Evolutionary conservation across 2,797 vertebrate genomes (phyloP).

Genomic region (Neosalanx taihuensis): DNA sequence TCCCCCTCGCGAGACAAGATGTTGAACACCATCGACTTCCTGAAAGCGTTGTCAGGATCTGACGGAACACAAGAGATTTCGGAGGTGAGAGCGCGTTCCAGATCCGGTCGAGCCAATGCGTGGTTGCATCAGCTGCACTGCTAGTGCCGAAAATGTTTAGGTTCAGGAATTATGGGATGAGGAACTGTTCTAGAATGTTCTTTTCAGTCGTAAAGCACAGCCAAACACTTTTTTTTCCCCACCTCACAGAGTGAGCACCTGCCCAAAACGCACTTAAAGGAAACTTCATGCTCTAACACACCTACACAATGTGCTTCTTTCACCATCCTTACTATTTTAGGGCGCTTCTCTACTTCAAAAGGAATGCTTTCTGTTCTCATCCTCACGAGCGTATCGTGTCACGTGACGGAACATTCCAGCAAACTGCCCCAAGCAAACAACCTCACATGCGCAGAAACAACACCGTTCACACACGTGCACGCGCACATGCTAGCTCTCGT

Average conservation of each 20-base stretch:
- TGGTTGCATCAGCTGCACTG: no score
- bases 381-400: not conserved
- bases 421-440: not conserved
- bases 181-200: not conserved
- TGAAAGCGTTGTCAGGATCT: constrained; percentile 89
- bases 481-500: not conserved
- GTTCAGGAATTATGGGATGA: not conserved
- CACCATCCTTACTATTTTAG: no score
- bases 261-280: constrained; percentile 40
- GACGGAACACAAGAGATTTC: constrained; percentile 45
- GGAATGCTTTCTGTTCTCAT: not conserved
- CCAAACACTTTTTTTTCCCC: constrained; percentile 22
- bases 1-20: constrained; percentile 78
- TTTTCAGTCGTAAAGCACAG: constrained; percentile 24
- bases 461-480: constrained; percentile 4
- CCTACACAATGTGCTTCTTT: constrained; percentile 38
- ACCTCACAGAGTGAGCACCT: constrained; percentile 38
- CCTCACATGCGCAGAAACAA: not conserved
- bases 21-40: constrained; percentile 67
- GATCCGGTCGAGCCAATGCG: not conserved
- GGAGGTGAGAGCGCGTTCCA: not conserved
- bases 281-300: constrained; percentile 38
- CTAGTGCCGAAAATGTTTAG: no score
- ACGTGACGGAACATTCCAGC: no score
- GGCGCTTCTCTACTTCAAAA: not conserved